Conservation (phyloP, 2,888 invertebrate species). For the Hirtodrosophila confusa region DNA sequence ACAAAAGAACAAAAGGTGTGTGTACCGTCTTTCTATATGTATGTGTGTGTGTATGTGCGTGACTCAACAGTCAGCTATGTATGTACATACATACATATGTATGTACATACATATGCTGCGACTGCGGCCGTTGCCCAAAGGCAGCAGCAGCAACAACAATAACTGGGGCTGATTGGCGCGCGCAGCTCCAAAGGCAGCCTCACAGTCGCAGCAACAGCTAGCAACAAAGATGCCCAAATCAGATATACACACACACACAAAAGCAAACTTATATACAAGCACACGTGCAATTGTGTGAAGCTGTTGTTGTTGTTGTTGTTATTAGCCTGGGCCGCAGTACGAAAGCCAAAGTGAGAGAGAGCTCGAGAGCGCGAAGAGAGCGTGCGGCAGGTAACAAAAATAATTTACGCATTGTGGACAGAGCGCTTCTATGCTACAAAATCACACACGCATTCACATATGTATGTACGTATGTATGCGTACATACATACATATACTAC, state of each 20-base stretch:
- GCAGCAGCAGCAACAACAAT: constrained; percentile 32
- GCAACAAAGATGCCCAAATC: constrained; percentile 45
- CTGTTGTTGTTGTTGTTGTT: constrained; percentile 18
- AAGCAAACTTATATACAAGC: constrained; percentile 5
- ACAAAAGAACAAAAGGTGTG: constrained; percentile 73
- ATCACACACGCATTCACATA: constrained; percentile 6
- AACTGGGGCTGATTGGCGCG: constrained; percentile 47
- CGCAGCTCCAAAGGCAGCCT: constrained; percentile 56
- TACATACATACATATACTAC: constrained; percentile 2
- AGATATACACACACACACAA: constrained; percentile 22
- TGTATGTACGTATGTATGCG: neutral
- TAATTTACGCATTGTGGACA: constrained; percentile 63
- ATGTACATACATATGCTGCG: constrained; percentile 38
- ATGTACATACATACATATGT: constrained; percentile 7
- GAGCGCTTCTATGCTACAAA: constrained; percentile 26
- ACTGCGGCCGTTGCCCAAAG: constrained; percentile 56
- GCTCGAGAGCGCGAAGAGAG: constrained; percentile 1
- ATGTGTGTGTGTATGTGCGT: constrained; percentile 41
- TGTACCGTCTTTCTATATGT: constrained; percentile 18
- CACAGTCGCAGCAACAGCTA: constrained; percentile 4
- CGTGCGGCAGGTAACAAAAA: constrained; percentile 60
- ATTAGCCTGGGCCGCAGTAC: constrained; percentile 6
- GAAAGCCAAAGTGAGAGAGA: constrained; percentile 14
- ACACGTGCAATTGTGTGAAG: neutral
- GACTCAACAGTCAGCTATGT: constrained; percentile 69